A percentile compares a stretch with the other conserved stretches of the same genome.
Evolutionary conservation across 2,113 vertebrate genomes (phyloP).

Genomic region (Pelusios castaneus): DNA sequence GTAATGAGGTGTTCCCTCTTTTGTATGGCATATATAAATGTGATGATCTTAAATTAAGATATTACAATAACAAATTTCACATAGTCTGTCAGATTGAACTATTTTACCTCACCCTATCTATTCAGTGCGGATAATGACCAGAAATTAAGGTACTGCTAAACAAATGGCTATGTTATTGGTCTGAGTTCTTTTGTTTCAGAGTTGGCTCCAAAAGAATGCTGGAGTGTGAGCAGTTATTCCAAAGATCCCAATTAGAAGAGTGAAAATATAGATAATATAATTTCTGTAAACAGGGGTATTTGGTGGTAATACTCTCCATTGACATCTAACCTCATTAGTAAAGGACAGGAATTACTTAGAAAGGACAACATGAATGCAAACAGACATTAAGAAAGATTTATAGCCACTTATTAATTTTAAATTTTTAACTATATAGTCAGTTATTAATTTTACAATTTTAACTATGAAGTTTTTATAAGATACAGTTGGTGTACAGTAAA

Average conservation of each 20-base stretch:
- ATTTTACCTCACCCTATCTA: neutral
- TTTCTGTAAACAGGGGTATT: neutral
- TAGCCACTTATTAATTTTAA: neutral
- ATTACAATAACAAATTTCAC: neutral
- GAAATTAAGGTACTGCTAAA: neutral
- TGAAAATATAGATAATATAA: neutral
- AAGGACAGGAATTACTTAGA: neutral
- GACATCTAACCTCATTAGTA: neutral
- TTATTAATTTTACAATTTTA: neutral
- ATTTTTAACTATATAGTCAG: neutral
- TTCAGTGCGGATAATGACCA: neutral
- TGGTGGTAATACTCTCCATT: neutral
- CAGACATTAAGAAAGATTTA: neutral
- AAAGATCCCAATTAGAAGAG: neutral
- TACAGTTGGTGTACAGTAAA: neutral
- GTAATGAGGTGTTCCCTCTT: neutral
- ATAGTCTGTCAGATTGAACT: neutral
- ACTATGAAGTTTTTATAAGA: neutral
- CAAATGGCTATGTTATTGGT: neutral
- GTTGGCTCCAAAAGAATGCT: neutral
- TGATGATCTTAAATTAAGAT: neutral
- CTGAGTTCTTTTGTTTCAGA: neutral
- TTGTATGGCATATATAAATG: neutral
- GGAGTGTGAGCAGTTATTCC: neutral
- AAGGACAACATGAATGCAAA: slow-evolving; percentile 2